Evolutionary conservation across 2,888 invertebrate genomes (phyloP), one percentile per base, ranked within the genome.

Genomic region (Pseudococcus longispinus): DNA sequence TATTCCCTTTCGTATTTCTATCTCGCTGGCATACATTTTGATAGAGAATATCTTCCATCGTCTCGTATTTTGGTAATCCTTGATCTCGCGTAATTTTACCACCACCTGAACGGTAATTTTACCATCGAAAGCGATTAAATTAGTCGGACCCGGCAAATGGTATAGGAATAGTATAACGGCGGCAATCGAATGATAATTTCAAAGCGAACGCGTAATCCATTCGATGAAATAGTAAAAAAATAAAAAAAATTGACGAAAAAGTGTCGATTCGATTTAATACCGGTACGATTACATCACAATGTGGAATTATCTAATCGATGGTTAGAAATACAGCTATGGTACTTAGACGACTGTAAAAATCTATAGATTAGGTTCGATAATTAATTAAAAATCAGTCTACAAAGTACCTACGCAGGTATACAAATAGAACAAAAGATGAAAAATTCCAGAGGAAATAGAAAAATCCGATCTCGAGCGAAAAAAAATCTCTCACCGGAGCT

Each of bases 141-240:
- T 65, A 65, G 23, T 65, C 20, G 23, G 20, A n/a, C 23, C 65
- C 26, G 26, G 4, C 26, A 65, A 65, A 26, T 65, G 6, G 60
- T 20, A 60, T 37, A 37, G n/a, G n/a, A n/a, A 0, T 60, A 4
- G 20, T 20, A 60, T 15, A 46, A 46, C 8, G 51, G 6, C 51
- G 65, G 65, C 26, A 65, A 65, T 65, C 65, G 26, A 65, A 65
- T 23, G 65, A 65, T 51, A 65, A 65, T 65, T 65, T 65, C 15
- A 65, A 26, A 26, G 26, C 65, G 13, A 65, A 13, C 26, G 65
- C 26, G 65, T 70, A 70, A 70, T 70, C n/a, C 29, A 29, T 29
- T 29, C 8, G 11, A 70, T 60, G 8, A 23, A 23, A 23, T 9
- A 60, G 60, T n/a, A n/a, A 0, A 60, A 37, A 37, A 37, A 32